Evolutionary conservation across 2,797 vertebrate species (phyloP).

Genomic region (Gastrophryne carolinensis): DNA sequence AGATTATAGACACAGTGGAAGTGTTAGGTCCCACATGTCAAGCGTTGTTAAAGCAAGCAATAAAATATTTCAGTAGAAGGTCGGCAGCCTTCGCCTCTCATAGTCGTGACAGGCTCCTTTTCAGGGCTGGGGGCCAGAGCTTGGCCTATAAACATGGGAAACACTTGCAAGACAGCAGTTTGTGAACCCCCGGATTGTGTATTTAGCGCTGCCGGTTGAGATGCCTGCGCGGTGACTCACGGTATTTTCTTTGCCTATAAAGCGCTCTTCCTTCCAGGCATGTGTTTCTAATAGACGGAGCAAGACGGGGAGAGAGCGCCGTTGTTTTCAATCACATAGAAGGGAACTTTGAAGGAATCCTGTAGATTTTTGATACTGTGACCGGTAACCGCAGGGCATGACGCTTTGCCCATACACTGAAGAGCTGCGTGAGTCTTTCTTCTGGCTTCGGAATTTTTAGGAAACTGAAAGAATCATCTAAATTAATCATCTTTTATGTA

Average conservation of each 20-base stretch:
- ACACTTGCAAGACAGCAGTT: background rate
- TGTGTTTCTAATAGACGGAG: constrained; percentile 63
- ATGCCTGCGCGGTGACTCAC: constrained; percentile 4
- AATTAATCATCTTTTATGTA: too few relatives aligned
- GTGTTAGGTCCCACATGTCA: too few relatives aligned
- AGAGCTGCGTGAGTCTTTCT: too few relatives aligned
- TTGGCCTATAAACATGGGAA: background rate
- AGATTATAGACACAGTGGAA: too few relatives aligned
- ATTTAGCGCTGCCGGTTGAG: background rate
- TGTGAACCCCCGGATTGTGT: background rate
- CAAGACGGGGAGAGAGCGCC: constrained; percentile 57
- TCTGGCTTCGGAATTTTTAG: too few relatives aligned
- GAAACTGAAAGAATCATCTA: too few relatives aligned
- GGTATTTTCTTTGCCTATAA: background rate
- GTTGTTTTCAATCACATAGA: constrained; percentile 57
- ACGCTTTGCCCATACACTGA: too few relatives aligned
- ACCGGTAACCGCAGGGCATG: constrained; percentile 59
- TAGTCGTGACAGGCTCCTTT: too few relatives aligned
- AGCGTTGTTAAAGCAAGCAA: too few relatives aligned
- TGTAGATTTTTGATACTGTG: constrained; percentile 61
- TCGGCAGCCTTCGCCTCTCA: too few relatives aligned
- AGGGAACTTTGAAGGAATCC: constrained; percentile 63
- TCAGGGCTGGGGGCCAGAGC: too few relatives aligned
- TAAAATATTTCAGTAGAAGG: too few relatives aligned
- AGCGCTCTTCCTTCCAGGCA: constrained; percentile 57